phyloP scores from a whole-genome alignment of 2,113 vertebrate species.

The Xenotilapia leptura region DNA sequence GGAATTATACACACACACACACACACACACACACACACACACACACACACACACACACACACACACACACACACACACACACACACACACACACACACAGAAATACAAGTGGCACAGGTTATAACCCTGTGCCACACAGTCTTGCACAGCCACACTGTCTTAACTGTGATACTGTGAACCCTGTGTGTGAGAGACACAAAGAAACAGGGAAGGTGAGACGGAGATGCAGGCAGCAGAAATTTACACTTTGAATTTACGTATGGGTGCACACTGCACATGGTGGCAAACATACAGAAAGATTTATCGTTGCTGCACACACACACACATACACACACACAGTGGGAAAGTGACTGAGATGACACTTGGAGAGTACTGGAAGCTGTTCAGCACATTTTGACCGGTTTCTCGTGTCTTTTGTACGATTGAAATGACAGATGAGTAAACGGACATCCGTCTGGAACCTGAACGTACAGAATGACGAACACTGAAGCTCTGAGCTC shows the following conservation, averaged over 20 bases:
- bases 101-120: neutral
- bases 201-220: neutral
- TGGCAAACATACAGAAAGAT: neutral
- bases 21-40: neutral
- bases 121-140: neutral
- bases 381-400: neutral
- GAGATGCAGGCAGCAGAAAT: neutral
- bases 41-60: neutral
- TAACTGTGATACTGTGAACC: constrained; percentile 25
- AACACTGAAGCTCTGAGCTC: neutral
- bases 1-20: neutral
- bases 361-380: neutral
- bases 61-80: neutral
- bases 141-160: neutral
- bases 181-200: neutral
- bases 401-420: neutral
- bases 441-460: neutral
- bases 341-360: neutral
- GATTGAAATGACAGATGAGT: neutral
- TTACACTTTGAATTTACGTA: neutral
- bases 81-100: neutral
- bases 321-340: neutral
- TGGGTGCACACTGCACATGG: neutral
- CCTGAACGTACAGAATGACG: neutral
- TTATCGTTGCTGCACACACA: fast-evolving